Percentiles rank a stretch among this genome's conserved stretches.
phyloP scores from a whole-genome alignment of 2,113 vertebrate species.

The Oryzias woworae region DNA sequence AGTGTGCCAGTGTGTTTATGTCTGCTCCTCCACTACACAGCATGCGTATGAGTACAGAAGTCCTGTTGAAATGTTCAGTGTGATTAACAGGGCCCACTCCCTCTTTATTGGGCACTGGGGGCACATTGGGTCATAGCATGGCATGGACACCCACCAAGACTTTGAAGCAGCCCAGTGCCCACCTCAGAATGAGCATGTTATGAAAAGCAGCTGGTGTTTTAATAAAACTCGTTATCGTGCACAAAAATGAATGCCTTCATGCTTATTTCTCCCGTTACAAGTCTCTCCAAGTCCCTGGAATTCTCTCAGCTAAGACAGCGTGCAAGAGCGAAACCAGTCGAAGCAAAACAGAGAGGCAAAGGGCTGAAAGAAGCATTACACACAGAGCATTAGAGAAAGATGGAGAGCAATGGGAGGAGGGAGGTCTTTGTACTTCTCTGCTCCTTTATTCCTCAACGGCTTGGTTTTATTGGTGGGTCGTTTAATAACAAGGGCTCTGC shows the following conservation, averaged over 20 bases:
- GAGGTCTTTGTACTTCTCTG: constrained; percentile 73
- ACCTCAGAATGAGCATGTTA: constrained; percentile 66
- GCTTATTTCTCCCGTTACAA: constrained; percentile 58
- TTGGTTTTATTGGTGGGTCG: constrained; percentile 78
- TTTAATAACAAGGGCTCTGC: constrained; percentile 79
- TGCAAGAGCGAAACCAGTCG: constrained; percentile 55
- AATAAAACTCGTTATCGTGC: constrained; percentile 76
- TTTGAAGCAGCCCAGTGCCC: constrained; percentile 60
- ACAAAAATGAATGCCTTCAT: constrained; percentile 65
- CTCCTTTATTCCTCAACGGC: constrained; percentile 72
- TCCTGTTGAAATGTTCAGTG: constrained; percentile 44
- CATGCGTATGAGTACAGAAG: constrained; percentile 43
- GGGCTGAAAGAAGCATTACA: constrained; percentile 66
- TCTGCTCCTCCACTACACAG: constrained; percentile 29
- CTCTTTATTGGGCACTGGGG: constrained; percentile 81
- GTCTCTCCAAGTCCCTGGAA: constrained; percentile 62
- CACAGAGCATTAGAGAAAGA: constrained; percentile 65
- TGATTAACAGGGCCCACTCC: constrained; percentile 82
- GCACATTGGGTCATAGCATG: constrained; percentile 79
- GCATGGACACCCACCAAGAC: constrained; percentile 53
- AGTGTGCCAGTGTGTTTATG: constrained; percentile 47
- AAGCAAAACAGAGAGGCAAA: constrained; percentile 49
- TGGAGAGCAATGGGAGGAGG: constrained; percentile 46
- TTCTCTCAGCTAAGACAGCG: constrained; percentile 56
- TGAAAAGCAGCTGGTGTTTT: constrained; percentile 78